Evolutionary conservation across 2,113 vertebrate species (phyloP), one percentile per base, ranked within the genome.

Genomic region (Oryzias celebensis): DNA sequence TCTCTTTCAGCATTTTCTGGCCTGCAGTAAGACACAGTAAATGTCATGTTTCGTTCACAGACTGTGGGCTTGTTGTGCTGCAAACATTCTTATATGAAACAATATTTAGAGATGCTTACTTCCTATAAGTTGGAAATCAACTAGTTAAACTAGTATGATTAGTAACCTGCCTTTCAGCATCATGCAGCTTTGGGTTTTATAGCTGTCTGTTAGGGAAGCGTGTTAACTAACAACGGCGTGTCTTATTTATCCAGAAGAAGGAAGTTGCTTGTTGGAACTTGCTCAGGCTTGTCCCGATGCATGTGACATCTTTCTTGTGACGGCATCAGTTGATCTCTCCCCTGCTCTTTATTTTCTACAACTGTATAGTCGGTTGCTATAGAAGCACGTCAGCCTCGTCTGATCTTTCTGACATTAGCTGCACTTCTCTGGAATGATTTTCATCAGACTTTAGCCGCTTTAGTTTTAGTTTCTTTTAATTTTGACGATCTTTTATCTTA

Each of bases 231-330:
- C 24, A 56, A 36, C 17, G 58, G 57, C 24, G 47, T 24, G 48
- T 57, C 73, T 66, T 66, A 6, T 75, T 72, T 64, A 62, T 71
- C 46, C 50, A 45, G 71, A 79, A 83, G 48, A 56, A 77, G 83
- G 78, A 79, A 85, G 69, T 42, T 18, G 26, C 68, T 47, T 64
- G 75, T 73, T 41, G 41, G 67, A 80, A 77, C 84, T 68, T 87
- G 89, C 57, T 85, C 68, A 58, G 87, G 82, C 89, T 80, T 85
- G 88, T 83, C 68, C 51, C 4, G 5, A 50, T 65, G 64, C 87
- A 85, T 86, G 81, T 89, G 77, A 83, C 64, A 0, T 22, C 68
- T 22, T 58, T 57, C 65, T 78, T 70, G n/a, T 68, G 14, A 50
- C 44, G 31, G 31, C 56, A 28, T 62, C 23, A 42, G 3, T 58